Evolutionary conservation across 2,113 vertebrate species (phyloP), one percentile per base, ranked within the genome.

Genomic region (Triplophysa tibetana): DNA sequence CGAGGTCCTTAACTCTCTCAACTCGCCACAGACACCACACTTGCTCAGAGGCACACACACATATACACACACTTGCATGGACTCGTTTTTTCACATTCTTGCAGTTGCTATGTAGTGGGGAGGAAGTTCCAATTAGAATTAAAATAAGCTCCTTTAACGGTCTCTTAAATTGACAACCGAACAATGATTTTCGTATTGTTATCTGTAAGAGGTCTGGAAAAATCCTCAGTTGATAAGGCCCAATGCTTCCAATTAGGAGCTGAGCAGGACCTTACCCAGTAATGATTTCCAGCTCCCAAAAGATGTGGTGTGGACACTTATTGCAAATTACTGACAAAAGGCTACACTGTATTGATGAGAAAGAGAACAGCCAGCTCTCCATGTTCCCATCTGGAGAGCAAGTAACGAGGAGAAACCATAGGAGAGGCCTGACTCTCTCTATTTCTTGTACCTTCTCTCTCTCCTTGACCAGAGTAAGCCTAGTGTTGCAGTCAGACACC

Each of bases 311-410:
- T 91, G 93, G 96, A 96, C 96, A 96, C 96, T 96, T 96, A 94
- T 94, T 96, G 96, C 96, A 98, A 98, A 98, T 98, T 96, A 98
- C 95, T 94, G 96, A 97, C 96, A 98, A 98, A 98, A 94, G 96
- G 95, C 92, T 91, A 87, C 77, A 88, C 94, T 94, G 96, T 96
- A 96, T 96, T 96, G 96, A 96, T 95, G 96, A 95, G 94, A 88
- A 83, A 85, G 91, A 90, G 91, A 91, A 93, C 95, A 94, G 94
- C 93, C 88, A 86, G 87, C 90, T 91, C 88, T 92, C 91, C 84
- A 78, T 94, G 95, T 95, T 94, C 94, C 93, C 94, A 92, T 94
- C 95, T 95, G 92, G 92, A 93, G 93, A 89, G 91, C 90, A 90
- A 91, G 90, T 93, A 93, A 94, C 92, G 89, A 93, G 79, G 92